Evolutionary conservation across 2,888 invertebrate genomes (phyloP), one percentile per base, ranked within the genome.

Genomic region (Pogonocherus hispidulus): DNA sequence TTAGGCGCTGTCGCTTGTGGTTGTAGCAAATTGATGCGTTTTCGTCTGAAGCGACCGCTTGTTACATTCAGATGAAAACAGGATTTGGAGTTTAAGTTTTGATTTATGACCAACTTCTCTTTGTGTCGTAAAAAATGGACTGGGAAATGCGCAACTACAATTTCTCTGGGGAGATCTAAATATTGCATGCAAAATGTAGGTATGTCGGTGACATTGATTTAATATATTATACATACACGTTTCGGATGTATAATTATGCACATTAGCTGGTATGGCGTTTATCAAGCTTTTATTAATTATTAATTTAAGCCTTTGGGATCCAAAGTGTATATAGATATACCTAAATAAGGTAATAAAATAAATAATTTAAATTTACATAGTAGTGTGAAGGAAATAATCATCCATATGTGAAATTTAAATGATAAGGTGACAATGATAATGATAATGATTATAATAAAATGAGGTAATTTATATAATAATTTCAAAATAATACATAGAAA

Each of bases 21-120:
- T 14, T 32, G 51, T 51, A 51, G 27, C 62, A 66, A 74, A 74
- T 72, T 72, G 74, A 71, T 72, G 72, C 67, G 67, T 70, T 71
- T 70, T 70, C 71, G 57, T 70, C 68, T 71, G 69, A 56, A 72
- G 65, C 62, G 71, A 55, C 55, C 71, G 66, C 52, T 52, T 72
- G 71, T 72, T 71, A 71, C 68, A 72, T 70, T 66, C 68, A 62
- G 49, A 67, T 74, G 67, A 68, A 72, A 70, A 65, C 69, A 64
- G 69, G 67, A 69, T 74, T 69, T 74, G 66, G 66, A 41, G 68
- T 70, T 63, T 54, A 59, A 62, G 55, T 55, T 65, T 57, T 70
- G 72, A 72, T 74, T 70, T 72, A 74, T 72, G 63, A 60, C 44
- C 63, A 62, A 60, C 63, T 60, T 68, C 44, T 47, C 41, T 23